Base-by-base conservation (phyloP, 2,888 invertebrate species). In the Aplocera efformata region DNA sequence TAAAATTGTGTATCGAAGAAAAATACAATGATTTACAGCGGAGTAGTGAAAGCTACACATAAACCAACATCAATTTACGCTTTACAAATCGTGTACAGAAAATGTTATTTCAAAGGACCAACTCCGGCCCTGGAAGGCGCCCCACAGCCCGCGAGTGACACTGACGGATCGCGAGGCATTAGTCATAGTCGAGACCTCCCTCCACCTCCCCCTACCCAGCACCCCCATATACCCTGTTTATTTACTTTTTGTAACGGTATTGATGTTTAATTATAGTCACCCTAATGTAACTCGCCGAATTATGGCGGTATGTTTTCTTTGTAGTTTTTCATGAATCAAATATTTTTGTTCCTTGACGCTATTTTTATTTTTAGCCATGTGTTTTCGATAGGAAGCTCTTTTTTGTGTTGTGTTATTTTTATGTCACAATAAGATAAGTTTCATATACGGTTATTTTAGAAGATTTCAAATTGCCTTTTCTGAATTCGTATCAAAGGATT, bases 131-230 rank as follows among this genome's bases (percentile, higher is more conserved):
- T 84, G 84, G 76, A 74, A 63, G 72, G 79, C 76, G 75, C 79
- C 78, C 79, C 69, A 69, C 72, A 67, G 63, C 71, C 80, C 79
- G 74, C 79, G 77, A 81, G 75, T 83, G 92, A 91, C 92, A 91
- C 90, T 91, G 92, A 92, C 91, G 90, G 90, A 92, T 92, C 90
- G 91, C 78, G 84, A 77, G 76, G 84, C 89, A 91, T 92, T 91
- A 91, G 91, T 92, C 91, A 92, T 92, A 91, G 90, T 89, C 88
- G 84, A 77, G 79, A 73, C 84, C 69, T 54, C 65, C 81, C 82
- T 81, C 81, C 81, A 72, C 75, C 73, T 72, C 81, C 76, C 81
- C 68, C 79, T 75, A 51, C 69, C 74, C 80, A 17, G 3, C 13
- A 3, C 2, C 81, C 74, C 72, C 74, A 82, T 70, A 73, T 79